These are phyloP conservation scores for Onychorhynchus coronatus DNA, from an alignment of 2,113 vertebrate species.

Conservation along the genomic window DNA sequence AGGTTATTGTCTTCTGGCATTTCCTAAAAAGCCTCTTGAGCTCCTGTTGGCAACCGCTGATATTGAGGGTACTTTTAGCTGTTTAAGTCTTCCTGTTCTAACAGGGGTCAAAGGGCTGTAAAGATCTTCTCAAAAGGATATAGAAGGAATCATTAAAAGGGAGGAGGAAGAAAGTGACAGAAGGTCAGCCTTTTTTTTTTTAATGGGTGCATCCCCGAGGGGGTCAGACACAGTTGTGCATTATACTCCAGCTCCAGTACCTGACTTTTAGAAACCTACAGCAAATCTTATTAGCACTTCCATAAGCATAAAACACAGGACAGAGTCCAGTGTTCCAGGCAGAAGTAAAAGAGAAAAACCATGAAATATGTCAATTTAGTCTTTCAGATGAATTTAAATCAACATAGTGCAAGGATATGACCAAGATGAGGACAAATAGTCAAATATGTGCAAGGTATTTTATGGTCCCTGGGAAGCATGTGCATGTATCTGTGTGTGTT, in stretches of 20 bases:
- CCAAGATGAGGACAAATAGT: slow-evolving; percentile 30
- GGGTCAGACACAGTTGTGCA: slow-evolving; percentile 56
- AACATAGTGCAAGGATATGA: not conserved
- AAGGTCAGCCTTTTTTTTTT: slow-evolving; percentile 75
- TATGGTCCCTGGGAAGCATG: not conserved
- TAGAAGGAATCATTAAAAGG: slow-evolving; percentile 79
- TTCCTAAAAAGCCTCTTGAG: slow-evolving; percentile 76
- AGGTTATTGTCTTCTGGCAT: slow-evolving; percentile 72
- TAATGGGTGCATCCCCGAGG: slow-evolving; percentile 73
- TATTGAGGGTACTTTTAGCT: slow-evolving; percentile 72
- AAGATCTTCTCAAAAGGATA: slow-evolving; percentile 79
- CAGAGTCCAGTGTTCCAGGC: not conserved
- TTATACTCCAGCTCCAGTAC: slow-evolving; percentile 66
- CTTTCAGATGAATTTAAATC: slow-evolving; percentile 50
- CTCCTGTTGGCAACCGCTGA: slow-evolving; percentile 62
- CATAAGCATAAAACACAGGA: slow-evolving; percentile 34
- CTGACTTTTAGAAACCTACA: slow-evolving; percentile 63
- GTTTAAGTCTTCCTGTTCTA: slow-evolving; percentile 76
- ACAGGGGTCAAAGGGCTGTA: slow-evolving; percentile 80
- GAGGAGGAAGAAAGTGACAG: slow-evolving; percentile 74
- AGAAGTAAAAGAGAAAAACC: slow-evolving; percentile 43
- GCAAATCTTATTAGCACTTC: slow-evolving; percentile 68
- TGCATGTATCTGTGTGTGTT: not conserved
- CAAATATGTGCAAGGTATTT: slow-evolving; percentile 13
- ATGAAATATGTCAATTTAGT: slow-evolving; percentile 57